phyloP scores from a whole-genome alignment of 2,113 vertebrate genomes.

The Mastomys coucha region DNA sequence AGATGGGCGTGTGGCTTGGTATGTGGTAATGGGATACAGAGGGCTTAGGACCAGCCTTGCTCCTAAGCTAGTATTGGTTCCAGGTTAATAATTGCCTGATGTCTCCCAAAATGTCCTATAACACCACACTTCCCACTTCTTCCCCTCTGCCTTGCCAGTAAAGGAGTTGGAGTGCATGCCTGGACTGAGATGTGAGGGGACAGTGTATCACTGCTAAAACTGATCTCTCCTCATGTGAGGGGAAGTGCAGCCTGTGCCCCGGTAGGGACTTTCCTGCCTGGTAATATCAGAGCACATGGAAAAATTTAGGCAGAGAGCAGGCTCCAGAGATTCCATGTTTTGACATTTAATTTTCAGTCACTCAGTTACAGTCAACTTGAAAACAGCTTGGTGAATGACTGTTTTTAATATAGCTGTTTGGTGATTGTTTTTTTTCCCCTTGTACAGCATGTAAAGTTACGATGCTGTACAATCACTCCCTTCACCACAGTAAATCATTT shows the following conservation, averaged over 20 bases:
- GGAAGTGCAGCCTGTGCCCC: neutral
- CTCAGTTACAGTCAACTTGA: neutral
- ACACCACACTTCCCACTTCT: neutral
- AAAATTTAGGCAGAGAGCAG: constrained; percentile 1
- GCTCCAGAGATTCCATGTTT: neutral
- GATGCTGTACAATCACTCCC: neutral
- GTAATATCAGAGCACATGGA: neutral
- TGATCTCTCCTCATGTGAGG: neutral
- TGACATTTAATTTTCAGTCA: constrained; percentile 16
- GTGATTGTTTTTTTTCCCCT: neutral
- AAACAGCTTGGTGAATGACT: neutral
- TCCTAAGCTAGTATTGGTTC: neutral
- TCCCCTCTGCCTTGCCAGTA: neutral
- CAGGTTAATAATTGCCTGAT: neutral
- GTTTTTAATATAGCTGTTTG: neutral
- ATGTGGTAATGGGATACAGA: neutral
- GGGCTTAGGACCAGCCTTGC: neutral
- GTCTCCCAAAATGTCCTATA: neutral
- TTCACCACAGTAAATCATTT: constrained; percentile 2
- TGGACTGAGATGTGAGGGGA: neutral
- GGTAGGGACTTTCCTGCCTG: neutral
- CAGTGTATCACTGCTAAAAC: neutral
- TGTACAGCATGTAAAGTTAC: neutral
- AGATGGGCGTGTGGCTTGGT: constrained; percentile 7
- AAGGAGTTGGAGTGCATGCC: neutral